Evolutionary conservation across 2,797 vertebrate species (phyloP).

Genomic region (Hafferia zeledoni): DNA sequence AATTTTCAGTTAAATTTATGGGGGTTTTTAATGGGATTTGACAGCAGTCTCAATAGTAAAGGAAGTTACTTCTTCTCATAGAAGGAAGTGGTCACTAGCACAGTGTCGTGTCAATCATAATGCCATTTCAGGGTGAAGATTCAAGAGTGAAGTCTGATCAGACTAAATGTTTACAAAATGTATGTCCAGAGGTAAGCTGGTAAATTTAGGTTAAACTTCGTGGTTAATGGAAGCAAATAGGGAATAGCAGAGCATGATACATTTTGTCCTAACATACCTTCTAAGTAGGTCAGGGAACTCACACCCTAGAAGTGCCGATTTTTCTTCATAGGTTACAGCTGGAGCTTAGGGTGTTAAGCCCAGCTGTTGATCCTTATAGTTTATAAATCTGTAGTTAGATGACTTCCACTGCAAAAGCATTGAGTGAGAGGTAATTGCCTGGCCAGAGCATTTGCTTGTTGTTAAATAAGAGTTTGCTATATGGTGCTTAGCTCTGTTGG

Average conservation of each 20-base stretch:
- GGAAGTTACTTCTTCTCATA: neutral
- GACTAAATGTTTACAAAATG: neutral
- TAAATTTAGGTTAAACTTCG: neutral
- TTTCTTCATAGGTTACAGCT: constrained; percentile 3
- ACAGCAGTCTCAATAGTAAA: neutral
- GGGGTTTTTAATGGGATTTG: neutral
- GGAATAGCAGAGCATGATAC: neutral
- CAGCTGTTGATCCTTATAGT: neutral
- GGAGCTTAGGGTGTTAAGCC: neutral
- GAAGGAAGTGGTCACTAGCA: neutral
- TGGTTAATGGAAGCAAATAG: neutral
- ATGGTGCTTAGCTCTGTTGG: neutral
- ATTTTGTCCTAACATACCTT: neutral
- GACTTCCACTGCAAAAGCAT: neutral
- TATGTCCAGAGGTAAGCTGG: neutral
- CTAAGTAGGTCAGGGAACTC: constrained; percentile 31
- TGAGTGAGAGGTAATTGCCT: neutral
- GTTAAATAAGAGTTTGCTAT: neutral
- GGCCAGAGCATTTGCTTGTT: neutral
- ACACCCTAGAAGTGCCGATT: neutral
- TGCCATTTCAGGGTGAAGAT: neutral
- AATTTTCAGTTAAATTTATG: neutral
- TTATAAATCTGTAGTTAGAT: neutral
- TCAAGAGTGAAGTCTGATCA: neutral
- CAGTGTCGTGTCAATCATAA: neutral